These are phyloP conservation scores for Psilopogon haemacephalus DNA, from an alignment of 2,113 vertebrate species.

Conservation along the genomic window DNA sequence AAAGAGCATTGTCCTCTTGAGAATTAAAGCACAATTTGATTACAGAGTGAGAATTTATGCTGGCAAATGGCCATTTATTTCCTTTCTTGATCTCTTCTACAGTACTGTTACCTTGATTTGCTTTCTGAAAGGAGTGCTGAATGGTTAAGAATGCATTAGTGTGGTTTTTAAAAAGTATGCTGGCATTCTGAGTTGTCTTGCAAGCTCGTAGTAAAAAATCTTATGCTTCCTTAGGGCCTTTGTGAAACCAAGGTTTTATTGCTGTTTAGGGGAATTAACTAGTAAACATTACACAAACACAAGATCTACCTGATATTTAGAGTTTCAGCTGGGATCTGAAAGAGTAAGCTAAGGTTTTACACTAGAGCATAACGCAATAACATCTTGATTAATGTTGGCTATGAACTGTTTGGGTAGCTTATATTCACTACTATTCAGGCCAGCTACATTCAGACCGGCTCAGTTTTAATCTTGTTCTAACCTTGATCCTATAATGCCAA, in stretches of 20 bases:
- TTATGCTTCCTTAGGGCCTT: background rate
- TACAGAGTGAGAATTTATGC: background rate
- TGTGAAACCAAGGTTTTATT: background rate
- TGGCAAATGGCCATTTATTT: background rate
- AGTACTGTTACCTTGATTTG: background rate
- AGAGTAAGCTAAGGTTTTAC: conserved; percentile 6
- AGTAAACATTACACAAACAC: background rate
- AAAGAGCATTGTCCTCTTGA: background rate
- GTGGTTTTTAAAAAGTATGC: background rate
- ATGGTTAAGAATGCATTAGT: background rate
- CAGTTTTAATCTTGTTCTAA: conserved; percentile 47
- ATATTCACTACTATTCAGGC: background rate
- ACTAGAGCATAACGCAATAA: background rate
- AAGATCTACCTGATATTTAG: background rate
- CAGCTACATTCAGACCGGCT: conserved; percentile 7
- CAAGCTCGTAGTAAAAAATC: background rate
- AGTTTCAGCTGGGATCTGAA: background rate
- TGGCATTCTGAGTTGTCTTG: background rate
- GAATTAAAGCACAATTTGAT: background rate
- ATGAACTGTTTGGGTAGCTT: background rate
- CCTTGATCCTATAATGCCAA: conserved; percentile 34
- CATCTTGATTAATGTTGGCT: conserved; percentile 30
- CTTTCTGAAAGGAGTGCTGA: background rate
- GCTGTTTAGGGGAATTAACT: background rate
- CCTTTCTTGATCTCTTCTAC: background rate